These are phyloP conservation scores for Chaetophractus vellerosus DNA, from an alignment of 2,797 vertebrate genomes.

Conservation along the genomic window DNA sequence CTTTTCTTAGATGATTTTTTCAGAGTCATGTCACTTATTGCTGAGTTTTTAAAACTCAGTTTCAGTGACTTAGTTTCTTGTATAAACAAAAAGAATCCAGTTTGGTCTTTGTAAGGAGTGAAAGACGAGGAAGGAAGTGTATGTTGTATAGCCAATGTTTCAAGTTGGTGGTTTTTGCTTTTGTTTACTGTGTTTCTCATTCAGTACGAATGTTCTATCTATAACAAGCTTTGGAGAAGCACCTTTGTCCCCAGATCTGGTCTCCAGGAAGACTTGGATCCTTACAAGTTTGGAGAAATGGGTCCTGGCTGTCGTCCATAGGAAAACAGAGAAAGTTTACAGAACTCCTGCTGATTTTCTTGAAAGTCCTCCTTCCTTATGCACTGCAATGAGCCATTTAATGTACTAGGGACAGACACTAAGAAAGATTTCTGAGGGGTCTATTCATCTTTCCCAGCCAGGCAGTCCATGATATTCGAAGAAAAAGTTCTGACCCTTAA, in stretches of 20 bases:
- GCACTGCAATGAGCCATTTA: conserved; percentile 51
- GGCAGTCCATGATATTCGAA: neutral
- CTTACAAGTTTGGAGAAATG: conserved; percentile 56
- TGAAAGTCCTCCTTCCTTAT: conserved; percentile 55
- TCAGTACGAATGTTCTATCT: conserved; percentile 73
- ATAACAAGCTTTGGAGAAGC: conserved; percentile 75
- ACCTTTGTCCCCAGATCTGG: conserved; percentile 81
- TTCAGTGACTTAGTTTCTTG: conserved; percentile 71
- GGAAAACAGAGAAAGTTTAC: conserved; percentile 68
- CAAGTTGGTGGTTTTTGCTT: conserved; percentile 65
- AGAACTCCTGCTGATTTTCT: conserved; percentile 74
- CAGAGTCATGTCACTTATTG: conserved; percentile 46
- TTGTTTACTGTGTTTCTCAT: conserved; percentile 81
- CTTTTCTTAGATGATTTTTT: conserved; percentile 42
- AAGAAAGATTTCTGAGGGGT: conserved; percentile 43
- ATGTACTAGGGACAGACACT: neutral
- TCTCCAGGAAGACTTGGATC: conserved; percentile 76
- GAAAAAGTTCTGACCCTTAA: neutral
- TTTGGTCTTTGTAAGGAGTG: conserved; percentile 73
- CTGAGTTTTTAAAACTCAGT: neutral
- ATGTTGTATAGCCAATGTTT: conserved; percentile 64
- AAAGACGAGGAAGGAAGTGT: conserved; percentile 83
- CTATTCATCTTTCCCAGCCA: conserved; percentile 6
- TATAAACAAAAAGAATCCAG: conserved; percentile 60
- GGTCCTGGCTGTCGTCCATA: conserved; percentile 80